Conservation (phyloP, 2,113 vertebrate species). For the Datnioides undecimradiatus region DNA sequence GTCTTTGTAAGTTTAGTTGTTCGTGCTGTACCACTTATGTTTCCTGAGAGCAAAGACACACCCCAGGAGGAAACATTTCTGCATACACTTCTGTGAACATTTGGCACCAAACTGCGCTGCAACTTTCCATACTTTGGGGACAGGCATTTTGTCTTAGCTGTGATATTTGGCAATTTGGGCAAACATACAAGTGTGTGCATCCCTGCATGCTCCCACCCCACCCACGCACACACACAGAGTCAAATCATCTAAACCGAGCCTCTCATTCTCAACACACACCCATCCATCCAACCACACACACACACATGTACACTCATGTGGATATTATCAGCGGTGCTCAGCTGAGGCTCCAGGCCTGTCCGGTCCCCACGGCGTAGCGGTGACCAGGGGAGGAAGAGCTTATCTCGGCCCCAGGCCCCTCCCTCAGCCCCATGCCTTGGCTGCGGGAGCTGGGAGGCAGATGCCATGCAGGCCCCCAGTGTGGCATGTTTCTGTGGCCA, state of each 20-base stretch:
- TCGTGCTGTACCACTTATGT: background rate
- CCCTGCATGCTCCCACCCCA: constrained; percentile 33
- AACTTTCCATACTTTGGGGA: constrained; percentile 41
- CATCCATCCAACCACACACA: constrained; percentile 29
- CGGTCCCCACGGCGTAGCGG: constrained; percentile 68
- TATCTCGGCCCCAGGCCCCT: constrained; percentile 78
- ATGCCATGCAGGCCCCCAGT: constrained; percentile 82
- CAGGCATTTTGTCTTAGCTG: constrained; percentile 34
- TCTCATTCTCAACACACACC: constrained; percentile 24
- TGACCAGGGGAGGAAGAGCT: constrained; percentile 77
- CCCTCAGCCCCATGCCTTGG: constrained; percentile 79
- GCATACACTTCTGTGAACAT: constrained; percentile 41
- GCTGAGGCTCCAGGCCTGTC: constrained; percentile 81
- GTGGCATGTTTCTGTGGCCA: constrained; percentile 71
- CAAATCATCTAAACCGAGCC: constrained; percentile 13
- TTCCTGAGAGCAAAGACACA: constrained; percentile 23
- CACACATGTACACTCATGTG: constrained; percentile 70
- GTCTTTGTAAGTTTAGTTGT: background rate
- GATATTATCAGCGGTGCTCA: constrained; percentile 84
- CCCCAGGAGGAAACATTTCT: constrained; percentile 35
- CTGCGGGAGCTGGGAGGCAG: constrained; percentile 80
- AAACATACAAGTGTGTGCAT: constrained; percentile 48
- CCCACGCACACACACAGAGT: constrained; percentile 12
- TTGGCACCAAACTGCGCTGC: constrained; percentile 17
- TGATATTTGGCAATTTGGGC: constrained; percentile 50